These are phyloP conservation scores for Stichodactyla mertensii DNA, from an alignment of 64 coral and sea anemone species.

Conservation along the genomic window DNA sequence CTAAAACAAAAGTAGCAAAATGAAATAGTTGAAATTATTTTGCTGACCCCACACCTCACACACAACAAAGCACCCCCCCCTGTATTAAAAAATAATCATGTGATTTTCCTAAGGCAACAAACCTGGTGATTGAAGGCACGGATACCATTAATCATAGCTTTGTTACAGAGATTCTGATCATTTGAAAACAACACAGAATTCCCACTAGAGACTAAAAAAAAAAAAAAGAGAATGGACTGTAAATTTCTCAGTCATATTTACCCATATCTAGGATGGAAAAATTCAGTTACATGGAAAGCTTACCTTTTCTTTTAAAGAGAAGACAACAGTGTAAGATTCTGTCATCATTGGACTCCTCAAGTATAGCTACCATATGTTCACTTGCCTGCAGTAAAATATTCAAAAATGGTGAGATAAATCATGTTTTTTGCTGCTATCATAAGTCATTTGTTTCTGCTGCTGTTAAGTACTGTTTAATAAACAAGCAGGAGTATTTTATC, in stretches of 20 bases:
- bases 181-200: conserved; percentile 85
- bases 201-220: conserved; percentile 60
- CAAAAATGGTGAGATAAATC: too few relatives aligned
- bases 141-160: conserved; percentile 91
- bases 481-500: too few relatives aligned
- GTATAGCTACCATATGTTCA: conserved; percentile 44
- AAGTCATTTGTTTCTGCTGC: not conserved
- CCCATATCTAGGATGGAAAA: not conserved
- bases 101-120: not conserved
- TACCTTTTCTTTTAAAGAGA: conserved; percentile 70
- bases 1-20: conserved; percentile 15
- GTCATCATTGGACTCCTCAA: conserved; percentile 80
- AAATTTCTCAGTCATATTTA: not conserved
- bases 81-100: not conserved
- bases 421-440: too few relatives aligned
- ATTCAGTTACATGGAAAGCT: not conserved
- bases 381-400: conserved; percentile 17
- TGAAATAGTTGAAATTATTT: not conserved
- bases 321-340: conserved; percentile 89
- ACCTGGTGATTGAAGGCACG: conserved; percentile 76
- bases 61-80: too few relatives aligned
- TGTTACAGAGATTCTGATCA: conserved; percentile 93
- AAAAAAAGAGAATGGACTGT: not conserved
- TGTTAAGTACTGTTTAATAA: not conserved
- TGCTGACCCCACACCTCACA: not conserved